phyloP scores from a whole-genome alignment of 1,140 invertebrate species.

The Sycophila sp. region DNA sequence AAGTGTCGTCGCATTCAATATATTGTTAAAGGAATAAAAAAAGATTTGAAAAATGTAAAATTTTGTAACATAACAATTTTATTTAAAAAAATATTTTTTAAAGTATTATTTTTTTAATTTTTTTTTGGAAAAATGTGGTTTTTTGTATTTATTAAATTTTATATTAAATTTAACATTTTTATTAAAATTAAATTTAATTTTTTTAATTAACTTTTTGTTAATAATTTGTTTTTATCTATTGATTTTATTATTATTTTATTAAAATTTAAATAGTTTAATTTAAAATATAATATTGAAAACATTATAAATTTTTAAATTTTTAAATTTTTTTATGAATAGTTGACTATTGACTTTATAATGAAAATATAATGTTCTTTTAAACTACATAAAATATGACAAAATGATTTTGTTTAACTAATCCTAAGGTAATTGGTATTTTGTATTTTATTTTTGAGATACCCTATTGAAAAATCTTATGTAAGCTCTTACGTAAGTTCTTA shows the following conservation, averaged over 20 bases:
- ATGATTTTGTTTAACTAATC: conserved; percentile 77
- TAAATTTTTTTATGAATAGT: conserved; percentile 41
- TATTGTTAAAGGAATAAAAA: too few species aligned
- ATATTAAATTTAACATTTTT: conserved; percentile 45
- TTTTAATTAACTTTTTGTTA: conserved; percentile 50
- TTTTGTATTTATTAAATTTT: conserved; percentile 63
- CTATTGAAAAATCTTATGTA: too few species aligned
- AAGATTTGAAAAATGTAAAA: too few species aligned
- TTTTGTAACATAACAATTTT: too few species aligned
- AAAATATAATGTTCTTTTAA: too few species aligned
- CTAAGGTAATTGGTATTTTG: conserved; percentile 74
- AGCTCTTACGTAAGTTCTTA: too few species aligned
- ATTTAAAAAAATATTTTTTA: too few species aligned
- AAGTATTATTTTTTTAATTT: conserved; percentile 62
- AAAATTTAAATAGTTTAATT: too few species aligned
- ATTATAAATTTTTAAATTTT: conserved; percentile 27
- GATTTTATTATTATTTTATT: too few species aligned
- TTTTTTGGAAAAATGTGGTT: conserved; percentile 63
- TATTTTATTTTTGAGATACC: conserved; percentile 82
- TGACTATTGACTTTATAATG: conserved; percentile 69
- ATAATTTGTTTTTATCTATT: too few species aligned
- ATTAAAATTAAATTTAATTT: conserved; percentile 49
- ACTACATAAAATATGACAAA: conserved; percentile 43
- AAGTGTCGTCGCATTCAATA: too few species aligned
- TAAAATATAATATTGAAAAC: too few species aligned